Evolutionary conservation across 2,113 vertebrate species (phyloP).

Genomic region (Calidris pugnax): DNA sequence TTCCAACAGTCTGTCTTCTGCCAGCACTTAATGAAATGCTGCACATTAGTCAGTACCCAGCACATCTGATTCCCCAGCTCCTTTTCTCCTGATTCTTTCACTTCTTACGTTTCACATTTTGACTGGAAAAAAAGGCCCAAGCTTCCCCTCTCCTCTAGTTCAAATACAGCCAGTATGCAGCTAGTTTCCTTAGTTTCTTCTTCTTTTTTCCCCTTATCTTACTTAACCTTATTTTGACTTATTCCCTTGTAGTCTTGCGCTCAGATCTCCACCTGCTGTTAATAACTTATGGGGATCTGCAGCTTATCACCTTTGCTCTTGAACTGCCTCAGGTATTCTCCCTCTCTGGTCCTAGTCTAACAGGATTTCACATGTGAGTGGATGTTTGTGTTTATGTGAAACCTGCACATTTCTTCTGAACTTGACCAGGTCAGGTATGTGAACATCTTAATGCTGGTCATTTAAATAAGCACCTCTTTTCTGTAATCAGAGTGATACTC

Average conservation of each 20-base stretch:
- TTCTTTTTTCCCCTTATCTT: background rate
- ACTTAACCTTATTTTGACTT: background rate
- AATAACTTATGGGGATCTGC: background rate
- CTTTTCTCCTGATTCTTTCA: background rate
- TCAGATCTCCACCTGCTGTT: background rate
- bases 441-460: background rate
- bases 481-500: background rate
- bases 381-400: background rate
- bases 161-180: background rate
- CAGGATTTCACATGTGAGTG: background rate
- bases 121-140: background rate
- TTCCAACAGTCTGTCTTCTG: background rate
- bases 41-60: background rate
- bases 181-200: background rate
- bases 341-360: background rate
- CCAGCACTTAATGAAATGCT: background rate
- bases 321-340: background rate
- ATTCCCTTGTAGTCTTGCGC: background rate
- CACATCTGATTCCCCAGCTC: background rate
- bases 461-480: background rate
- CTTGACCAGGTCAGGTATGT: background rate
- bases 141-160: background rate
- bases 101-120: background rate
- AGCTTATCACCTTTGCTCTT: background rate
- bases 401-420: background rate